Base-by-base conservation (phyloP, 2,888 invertebrate species). In the Danaus chrysippus region DNA sequence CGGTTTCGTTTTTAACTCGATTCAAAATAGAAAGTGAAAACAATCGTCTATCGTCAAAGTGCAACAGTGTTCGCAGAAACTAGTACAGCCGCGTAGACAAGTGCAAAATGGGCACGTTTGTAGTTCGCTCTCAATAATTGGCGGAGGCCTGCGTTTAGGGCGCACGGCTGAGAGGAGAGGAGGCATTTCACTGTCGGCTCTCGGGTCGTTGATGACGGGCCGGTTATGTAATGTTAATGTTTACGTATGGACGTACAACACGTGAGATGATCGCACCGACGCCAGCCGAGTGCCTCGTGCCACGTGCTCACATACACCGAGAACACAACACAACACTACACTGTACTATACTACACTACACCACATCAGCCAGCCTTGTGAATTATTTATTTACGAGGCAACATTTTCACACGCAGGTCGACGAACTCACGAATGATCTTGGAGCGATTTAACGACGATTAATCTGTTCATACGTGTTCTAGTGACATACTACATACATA, bases 361-460 rank as follows among this genome's bases (percentile, higher is more conserved):
- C 23, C 23, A 34, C 23, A 34, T 34, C 23, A 34, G 89, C 90
- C 89, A 91, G 90, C 90, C 90, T 91, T 91, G 90, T 91, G 90
- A 91, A 90, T 90, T 91, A 91, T 91, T 90, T 91, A 91, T 91
- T 91, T 91, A 89, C 90, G 90, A 89, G 77, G 76, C 87, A 87
- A 87, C 89, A 89, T 90, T 89, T 89, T 90, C 90, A 88, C 90
- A 90, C 90, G 90, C 84, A 86, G 90, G 90, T 89, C 90, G 84
- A 82, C 73, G 90, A 91, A 86, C 90, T 86, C 85, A 75, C 75
- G 79, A 83, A 80, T 87, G 87, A 85, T 90, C 89, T 90, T 88
- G 88, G 81, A 85, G 85, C 86, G 83, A 83, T 87, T 87, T 86
- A 84, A 84, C 82, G 78, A 74, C 83, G 84, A 88, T 90, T 88